Evolutionary conservation across 2,888 invertebrate genomes (phyloP).

Genomic region (Prostheceraeus crozeri): DNA sequence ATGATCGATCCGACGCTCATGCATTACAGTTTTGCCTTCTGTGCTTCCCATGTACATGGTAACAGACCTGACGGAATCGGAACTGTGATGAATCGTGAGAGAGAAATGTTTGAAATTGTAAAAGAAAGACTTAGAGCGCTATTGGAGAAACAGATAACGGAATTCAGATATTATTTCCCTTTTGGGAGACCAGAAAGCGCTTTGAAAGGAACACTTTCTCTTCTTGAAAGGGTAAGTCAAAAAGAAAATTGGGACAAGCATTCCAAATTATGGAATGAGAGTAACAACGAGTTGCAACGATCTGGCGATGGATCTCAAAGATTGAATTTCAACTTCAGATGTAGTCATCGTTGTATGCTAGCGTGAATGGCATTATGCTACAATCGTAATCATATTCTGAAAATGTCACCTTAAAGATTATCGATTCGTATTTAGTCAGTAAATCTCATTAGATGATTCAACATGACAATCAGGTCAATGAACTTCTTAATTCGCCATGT

Average conservation of each 20-base stretch:
- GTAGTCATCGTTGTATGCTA: too few species aligned
- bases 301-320: too few species aligned
- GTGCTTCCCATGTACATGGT: slow-evolving; percentile 97
- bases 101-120: slow-evolving; percentile 83
- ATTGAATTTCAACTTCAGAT: too few species aligned
- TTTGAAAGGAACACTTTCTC: slow-evolving; percentile 84
- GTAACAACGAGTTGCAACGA: too few species aligned
- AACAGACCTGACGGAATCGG: slow-evolving; percentile 86
- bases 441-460: too few species aligned
- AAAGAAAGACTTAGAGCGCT: slow-evolving; percentile 84
- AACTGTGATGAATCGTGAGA: slow-evolving; percentile 89
- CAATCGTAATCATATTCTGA: too few species aligned
- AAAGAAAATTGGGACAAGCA: neutral
- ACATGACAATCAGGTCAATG: too few species aligned
- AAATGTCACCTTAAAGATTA: too few species aligned
- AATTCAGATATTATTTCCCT: slow-evolving; percentile 96
- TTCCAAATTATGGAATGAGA: too few species aligned
- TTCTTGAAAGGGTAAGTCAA: slow-evolving; percentile 71
- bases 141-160: slow-evolving; percentile 93
- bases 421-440: too few species aligned
- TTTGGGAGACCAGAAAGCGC: slow-evolving; percentile 98
- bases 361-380: too few species aligned
- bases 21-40: slow-evolving; percentile 98
- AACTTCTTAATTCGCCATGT: too few species aligned
- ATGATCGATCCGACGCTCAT: slow-evolving; percentile 97